Base-by-base conservation (phyloP, 2,888 invertebrate genomes). In the Brenthis ino region DNA sequence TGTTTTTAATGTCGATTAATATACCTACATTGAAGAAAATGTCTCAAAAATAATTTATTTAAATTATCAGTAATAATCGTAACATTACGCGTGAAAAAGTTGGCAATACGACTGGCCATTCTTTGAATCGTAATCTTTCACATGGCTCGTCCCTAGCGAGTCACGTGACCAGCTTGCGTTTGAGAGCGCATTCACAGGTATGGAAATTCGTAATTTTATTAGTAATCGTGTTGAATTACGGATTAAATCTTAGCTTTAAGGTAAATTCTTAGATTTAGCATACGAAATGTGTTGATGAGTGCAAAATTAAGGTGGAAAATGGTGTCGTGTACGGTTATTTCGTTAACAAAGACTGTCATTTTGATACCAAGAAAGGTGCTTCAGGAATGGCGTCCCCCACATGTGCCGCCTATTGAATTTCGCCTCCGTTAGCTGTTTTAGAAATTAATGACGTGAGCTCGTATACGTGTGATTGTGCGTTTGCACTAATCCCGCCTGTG, bases 371-470 rank as follows among this genome's bases (percentile, higher is more conserved):
- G 93, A 93, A 94, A 92, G 94, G 94, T 94, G 93, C 93, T 93
- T 93, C 94, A 93, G 94, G 95, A 95, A 95, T 95, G 95, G 95
- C 95, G 95, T 95, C 95, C 94, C 93, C 95, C 95, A 95, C 95
- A 95, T 95, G 95, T 94, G 93, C 92, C 89, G 93, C 87, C 83
- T 85, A 85, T 86, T 85, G 83, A 84, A 86, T 89, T 88, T 89
- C 87, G 82, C 81, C 82, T 86, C 80, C 69, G 71, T 78, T 75
- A 84, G 81, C 81, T 78, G 83, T 85, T 82, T 81, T 81, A 81
- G 82, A 84, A 84, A 84, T 80, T 82, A 86, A 85, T 91, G 87
- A 88, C 88, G 89, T 88, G 86, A 87, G 79, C 85, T 82, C 78
- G 75, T 77, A 82, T 80, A 77, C 79, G 80, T 85, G 82, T 77